Evolutionary conservation across 1,140 invertebrate species (phyloP), one percentile per base, ranked within the genome.

Genomic region (Cherax destructor): DNA sequence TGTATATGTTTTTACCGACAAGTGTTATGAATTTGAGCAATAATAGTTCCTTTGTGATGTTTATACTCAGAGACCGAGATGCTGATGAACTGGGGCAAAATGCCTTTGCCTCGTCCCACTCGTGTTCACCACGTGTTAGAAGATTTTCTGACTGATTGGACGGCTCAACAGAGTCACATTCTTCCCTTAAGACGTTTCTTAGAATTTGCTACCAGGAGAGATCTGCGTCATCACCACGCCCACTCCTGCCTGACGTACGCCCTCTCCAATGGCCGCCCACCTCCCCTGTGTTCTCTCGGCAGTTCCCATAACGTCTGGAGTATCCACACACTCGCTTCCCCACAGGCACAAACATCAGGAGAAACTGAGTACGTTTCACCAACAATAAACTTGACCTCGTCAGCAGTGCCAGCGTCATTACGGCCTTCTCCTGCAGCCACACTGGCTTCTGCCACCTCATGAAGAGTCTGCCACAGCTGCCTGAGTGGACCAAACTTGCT

Each of bases 131-230:
- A 95, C 92, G 94, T 95, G 16, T 93, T 95, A 13, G 95, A 95
- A 93, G 95, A 95, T 92, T 95, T 95, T 90, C 93, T 95, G 0
- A 95, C 95, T 0, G 85, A 91, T 1, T 95, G 95, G 95, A 94
- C 95, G 80, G 94, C 93, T 5, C 94, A 93, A 18, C 91, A 92
- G 24, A 94, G 93, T 56, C 95, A 95, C 93, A 95, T 76, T 88
- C 95, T 10, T 95, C 95, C 11, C 93, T 95, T 1, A 85, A 95
- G 10, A 92, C 94, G 11, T 95, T 95, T 92, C 83, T 95, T 10
- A 95, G 95, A 88, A 91, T 84, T 50, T 85, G 93, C 65, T 72
- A 93, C 9, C 61, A 92, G 21, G 84, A 50, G 95, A 95, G 88
- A 56, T 13, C 9, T 95, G 41, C 92, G 95, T 18, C 89, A 94